Conservation (phyloP, 2,888 invertebrate species). For the Ischnus inquisitorius region DNA sequence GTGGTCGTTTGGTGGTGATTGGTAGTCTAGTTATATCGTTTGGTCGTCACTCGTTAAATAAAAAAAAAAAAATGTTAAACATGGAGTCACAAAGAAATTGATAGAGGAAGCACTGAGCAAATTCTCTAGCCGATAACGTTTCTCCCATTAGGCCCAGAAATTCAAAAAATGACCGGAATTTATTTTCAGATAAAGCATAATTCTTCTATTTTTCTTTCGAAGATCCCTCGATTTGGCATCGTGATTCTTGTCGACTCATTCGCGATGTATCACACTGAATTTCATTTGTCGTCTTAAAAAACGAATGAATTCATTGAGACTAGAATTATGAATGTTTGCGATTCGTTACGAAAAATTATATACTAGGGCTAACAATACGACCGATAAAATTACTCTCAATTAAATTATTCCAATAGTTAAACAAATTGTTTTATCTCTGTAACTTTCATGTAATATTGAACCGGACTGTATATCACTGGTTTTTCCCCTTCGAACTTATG, state of each 20-base stretch:
- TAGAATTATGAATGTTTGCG: not conserved
- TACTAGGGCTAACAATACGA: not conserved
- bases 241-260: slow-evolving; percentile 9
- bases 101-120: slow-evolving; percentile 85
- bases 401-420: slow-evolving; percentile 10
- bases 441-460: slow-evolving; percentile 79
- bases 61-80: no score
- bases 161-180: slow-evolving; percentile 58
- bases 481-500: slow-evolving; percentile 67
- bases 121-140: slow-evolving; percentile 74
- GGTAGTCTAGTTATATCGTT: no score
- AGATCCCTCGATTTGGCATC: not conserved
- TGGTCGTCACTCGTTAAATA: no score
- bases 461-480: slow-evolving; percentile 76
- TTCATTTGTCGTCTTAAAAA: not conserved
- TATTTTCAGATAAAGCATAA: slow-evolving; percentile 4
- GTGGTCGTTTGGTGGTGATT: no score
- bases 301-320: not conserved
- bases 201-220: slow-evolving; percentile 1
- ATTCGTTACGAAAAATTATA: not conserved
- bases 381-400: not conserved
- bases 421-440: slow-evolving; percentile 69
- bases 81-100: slow-evolving; percentile 86
- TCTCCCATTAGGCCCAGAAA: slow-evolving; percentile 79
- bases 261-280: slow-evolving; percentile 42